These are phyloP conservation scores for Leptoclinus maculatus DNA, from an alignment of 2,797 vertebrate species.

Conservation along the genomic window DNA sequence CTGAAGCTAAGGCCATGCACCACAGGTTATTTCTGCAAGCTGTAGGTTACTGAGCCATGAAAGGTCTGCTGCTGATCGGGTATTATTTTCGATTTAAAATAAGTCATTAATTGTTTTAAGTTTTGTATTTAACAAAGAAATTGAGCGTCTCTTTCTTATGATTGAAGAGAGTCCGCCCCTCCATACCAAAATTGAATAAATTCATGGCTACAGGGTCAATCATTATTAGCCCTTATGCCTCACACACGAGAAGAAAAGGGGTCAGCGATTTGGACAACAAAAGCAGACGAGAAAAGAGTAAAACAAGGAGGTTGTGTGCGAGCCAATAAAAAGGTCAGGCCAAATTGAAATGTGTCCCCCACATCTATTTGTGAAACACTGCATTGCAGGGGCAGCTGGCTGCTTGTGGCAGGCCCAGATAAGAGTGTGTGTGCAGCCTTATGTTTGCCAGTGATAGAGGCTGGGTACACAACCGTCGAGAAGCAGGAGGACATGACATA, in stretches of 20 bases:
- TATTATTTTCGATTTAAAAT: not conserved
- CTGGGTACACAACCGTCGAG: conserved; percentile 60
- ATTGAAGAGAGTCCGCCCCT: not conserved
- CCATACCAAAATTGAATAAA: not conserved
- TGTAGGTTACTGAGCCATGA: not conserved
- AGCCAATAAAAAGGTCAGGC: conserved; percentile 67
- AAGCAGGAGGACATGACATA: conserved; percentile 65
- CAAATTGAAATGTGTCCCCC: conserved; percentile 66
- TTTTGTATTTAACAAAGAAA: not conserved
- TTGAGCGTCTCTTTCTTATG: not conserved
- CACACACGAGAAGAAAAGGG: not conserved
- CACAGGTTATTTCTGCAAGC: conserved; percentile 15
- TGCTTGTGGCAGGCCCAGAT: conserved; percentile 76
- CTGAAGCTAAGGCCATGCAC: not conserved
- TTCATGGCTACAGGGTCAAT: not conserved
- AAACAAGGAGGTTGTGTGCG: conserved; percentile 30
- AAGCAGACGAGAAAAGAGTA: conserved; percentile 24
- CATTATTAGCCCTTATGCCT: not conserved
- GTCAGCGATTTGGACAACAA: conserved; percentile 27
- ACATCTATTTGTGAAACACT: conserved; percentile 73
- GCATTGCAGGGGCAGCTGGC: conserved; percentile 81
- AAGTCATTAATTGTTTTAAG: not conserved
- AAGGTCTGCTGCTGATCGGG: not conserved
- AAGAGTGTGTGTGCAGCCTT: conserved; percentile 64
- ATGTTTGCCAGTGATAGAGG: conserved; percentile 77